Percentiles rank a stretch among this genome's conserved stretches.
Conservation (phyloP, 2,113 vertebrate species). For the Sander vitreus region DNA sequence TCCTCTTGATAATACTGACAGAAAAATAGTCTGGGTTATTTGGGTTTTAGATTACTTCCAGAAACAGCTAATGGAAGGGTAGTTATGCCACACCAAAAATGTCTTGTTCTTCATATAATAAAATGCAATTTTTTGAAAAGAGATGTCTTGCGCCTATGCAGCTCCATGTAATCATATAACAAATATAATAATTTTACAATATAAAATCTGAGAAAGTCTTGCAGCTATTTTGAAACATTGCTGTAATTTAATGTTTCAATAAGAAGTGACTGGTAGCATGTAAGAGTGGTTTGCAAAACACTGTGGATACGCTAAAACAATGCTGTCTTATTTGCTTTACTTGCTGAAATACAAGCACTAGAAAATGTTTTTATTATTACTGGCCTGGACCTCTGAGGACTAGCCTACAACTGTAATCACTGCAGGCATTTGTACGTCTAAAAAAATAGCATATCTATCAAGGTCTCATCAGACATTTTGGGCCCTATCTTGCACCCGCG, state of each 20-base stretch:
- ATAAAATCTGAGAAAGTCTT: neutral
- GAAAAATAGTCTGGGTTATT: neutral
- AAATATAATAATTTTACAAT: neutral
- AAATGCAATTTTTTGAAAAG: neutral
- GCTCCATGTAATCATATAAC: neutral
- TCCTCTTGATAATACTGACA: neutral
- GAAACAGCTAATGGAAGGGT: neutral
- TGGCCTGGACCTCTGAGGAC: neutral
- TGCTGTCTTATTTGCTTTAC: neutral
- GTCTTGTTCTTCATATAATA: neutral
- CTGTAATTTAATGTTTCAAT: neutral
- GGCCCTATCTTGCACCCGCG: too few species aligned
- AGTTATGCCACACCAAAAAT: neutral
- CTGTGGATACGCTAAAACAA: neutral
- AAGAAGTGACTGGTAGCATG: neutral
- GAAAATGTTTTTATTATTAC: neutral
- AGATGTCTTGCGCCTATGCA: neutral
- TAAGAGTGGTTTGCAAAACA: neutral
- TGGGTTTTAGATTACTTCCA: neutral
- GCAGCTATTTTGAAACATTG: neutral
- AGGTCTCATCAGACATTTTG: slow-evolving; percentile 7
- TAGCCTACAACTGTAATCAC: slow-evolving; percentile 1
- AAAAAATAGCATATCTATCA: neutral
- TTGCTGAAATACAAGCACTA: neutral
- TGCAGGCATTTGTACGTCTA: neutral